A percentile compares a stretch with the other conserved stretches of the same genome.
Conservation (phyloP, 2,888 invertebrate genomes). For the Microplitis deprimator region DNA sequence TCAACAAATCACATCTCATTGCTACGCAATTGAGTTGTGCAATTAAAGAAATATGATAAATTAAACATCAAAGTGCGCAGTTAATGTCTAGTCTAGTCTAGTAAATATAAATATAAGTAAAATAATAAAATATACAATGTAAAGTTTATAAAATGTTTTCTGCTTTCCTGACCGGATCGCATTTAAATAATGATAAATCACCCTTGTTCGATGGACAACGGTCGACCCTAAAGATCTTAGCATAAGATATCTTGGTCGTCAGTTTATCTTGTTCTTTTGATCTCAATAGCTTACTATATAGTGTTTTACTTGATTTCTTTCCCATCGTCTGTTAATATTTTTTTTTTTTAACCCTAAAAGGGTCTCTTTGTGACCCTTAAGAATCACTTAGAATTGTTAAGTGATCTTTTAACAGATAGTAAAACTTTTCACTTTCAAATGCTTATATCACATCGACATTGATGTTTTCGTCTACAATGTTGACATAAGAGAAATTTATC, state of each 20-base stretch:
- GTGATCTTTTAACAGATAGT: background rate
- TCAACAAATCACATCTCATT: too few species aligned
- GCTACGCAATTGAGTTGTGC: too few species aligned
- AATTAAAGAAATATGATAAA: background rate
- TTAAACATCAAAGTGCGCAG: background rate
- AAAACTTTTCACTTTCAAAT: background rate
- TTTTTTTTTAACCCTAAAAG: slow-evolving; percentile 19
- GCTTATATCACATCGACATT: background rate
- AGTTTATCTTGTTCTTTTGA: slow-evolving; percentile 33
- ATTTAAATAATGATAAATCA: slow-evolving; percentile 67
- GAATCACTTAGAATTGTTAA: slow-evolving; percentile 14
- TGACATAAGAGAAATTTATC: slow-evolving; percentile 3
- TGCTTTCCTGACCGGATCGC: slow-evolving; percentile 45
- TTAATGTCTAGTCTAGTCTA: background rate
- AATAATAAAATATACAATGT: slow-evolving; percentile 33
- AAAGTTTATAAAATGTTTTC: slow-evolving; percentile 33
- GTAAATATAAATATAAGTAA: slow-evolving; percentile 7
- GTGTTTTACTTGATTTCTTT: background rate
- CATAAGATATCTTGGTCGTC: slow-evolving; percentile 59
- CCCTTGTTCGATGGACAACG: slow-evolving; percentile 59
- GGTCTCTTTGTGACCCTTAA: background rate
- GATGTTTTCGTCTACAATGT: slow-evolving; percentile 2
- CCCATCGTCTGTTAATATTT: slow-evolving; percentile 8
- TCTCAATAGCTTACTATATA: slow-evolving; percentile 30
- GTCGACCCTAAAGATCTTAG: slow-evolving; percentile 55